Conservation (phyloP, 2,888 invertebrate species). For the Biston betularia region DNA sequence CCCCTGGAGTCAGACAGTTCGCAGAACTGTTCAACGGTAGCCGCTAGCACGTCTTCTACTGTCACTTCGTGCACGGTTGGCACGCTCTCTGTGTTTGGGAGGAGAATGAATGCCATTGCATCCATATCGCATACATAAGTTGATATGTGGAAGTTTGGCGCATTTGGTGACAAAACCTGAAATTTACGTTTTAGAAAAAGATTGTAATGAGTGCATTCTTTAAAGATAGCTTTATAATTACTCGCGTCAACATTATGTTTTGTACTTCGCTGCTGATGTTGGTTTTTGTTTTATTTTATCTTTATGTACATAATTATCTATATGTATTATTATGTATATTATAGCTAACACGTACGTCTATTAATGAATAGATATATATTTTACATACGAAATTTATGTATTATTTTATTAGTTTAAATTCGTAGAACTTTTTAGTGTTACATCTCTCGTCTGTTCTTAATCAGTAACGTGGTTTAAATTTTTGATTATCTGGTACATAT, state of each 20-base stretch:
- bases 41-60: constrained; percentile 65
- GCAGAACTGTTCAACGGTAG: constrained; percentile 80
- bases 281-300: not conserved
- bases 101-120: constrained; percentile 60
- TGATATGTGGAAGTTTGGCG: constrained; percentile 58
- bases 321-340: too few species aligned
- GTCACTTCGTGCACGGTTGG: constrained; percentile 59
- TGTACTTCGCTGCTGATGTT: not conserved
- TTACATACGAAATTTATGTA: too few species aligned
- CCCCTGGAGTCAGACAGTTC: constrained; percentile 68
- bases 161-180: constrained; percentile 64
- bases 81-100: constrained; percentile 44
- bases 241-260: too few species aligned
- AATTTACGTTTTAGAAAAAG: not conserved
- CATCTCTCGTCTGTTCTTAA: too few species aligned
- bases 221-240: too few species aligned
- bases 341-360: too few species aligned
- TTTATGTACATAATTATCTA: too few species aligned
- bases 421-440: too few species aligned
- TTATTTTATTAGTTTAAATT: too few species aligned
- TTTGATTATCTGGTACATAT: too few species aligned
- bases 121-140: constrained; percentile 68
- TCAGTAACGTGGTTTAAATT: too few species aligned
- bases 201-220: not conserved
- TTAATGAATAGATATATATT: too few species aligned